phyloP scores from a whole-genome alignment of 2,888 invertebrate genomes.

The Aleiodes alternator region DNA sequence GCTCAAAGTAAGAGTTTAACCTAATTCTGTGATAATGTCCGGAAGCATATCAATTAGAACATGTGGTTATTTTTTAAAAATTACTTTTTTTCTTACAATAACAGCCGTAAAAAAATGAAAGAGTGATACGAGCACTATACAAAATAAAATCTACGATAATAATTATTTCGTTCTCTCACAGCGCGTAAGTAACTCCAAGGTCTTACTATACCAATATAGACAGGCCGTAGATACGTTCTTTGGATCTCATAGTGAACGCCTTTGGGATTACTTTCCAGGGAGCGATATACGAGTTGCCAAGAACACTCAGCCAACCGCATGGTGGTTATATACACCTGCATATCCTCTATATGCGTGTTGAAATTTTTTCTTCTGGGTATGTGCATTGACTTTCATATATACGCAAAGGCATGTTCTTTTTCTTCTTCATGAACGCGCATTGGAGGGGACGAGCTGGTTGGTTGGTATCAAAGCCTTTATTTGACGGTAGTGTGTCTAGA shows the following conservation, averaged over 20 bases:
- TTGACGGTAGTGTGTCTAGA: constrained; percentile 34
- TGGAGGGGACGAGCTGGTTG: neutral
- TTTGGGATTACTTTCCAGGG: constrained; percentile 31
- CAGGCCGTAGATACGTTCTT: neutral
- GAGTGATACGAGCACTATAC: constrained; percentile 24
- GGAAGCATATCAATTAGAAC: too few species aligned
- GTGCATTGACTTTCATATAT: constrained; percentile 29
- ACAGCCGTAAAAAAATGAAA: neutral
- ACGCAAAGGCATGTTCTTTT: constrained; percentile 23
- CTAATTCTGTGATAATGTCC: too few species aligned
- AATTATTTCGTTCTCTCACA: constrained; percentile 34
- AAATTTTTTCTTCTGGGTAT: neutral
- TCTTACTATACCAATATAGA: constrained; percentile 31
- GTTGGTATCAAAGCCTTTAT: neutral
- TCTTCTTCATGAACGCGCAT: neutral
- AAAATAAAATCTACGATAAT: constrained; percentile 41
- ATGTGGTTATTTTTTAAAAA: neutral
- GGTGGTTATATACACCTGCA: constrained; percentile 39
- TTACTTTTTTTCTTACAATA: neutral
- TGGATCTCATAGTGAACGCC: neutral
- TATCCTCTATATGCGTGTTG: neutral
- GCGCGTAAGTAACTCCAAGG: constrained; percentile 32
- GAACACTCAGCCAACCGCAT: constrained; percentile 27
- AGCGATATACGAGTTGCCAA: constrained; percentile 26
- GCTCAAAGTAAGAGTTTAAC: too few species aligned